Percentiles rank a stretch among this genome's conserved stretches.
Conservation (phyloP, 2,888 invertebrate species). For the Aelia acuminata region DNA sequence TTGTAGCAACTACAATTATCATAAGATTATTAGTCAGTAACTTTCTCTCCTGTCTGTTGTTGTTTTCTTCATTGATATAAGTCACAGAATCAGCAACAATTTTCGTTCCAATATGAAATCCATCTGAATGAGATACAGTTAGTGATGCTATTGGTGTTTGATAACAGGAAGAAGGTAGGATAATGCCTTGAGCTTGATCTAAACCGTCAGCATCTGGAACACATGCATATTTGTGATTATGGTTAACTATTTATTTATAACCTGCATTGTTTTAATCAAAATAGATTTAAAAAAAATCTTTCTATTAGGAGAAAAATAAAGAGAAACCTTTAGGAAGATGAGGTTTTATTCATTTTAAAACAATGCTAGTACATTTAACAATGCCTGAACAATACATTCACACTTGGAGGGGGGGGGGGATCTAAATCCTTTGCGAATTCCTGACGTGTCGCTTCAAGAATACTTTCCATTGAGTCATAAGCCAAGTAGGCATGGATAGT, state of each 20-base stretch:
- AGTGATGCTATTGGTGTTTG: background rate
- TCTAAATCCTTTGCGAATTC: too few relatives aligned
- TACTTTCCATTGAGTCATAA: too few relatives aligned
- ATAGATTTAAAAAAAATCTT: too few relatives aligned
- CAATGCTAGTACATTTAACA: too few relatives aligned
- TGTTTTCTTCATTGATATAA: constrained; percentile 30
- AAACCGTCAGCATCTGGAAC: constrained; percentile 30
- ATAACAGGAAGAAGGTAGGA: constrained; percentile 13
- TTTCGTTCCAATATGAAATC: constrained; percentile 40
- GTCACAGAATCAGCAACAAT: constrained; percentile 16
- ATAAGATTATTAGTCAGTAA: background rate
- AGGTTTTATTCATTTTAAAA: too few relatives aligned
- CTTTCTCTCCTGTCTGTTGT: background rate
- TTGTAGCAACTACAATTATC: constrained; percentile 5
- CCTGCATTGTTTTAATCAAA: too few relatives aligned
- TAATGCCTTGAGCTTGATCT: background rate
- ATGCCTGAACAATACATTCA: too few relatives aligned
- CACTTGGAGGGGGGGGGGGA: too few relatives aligned
- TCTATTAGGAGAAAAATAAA: too few relatives aligned
- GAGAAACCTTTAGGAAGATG: too few relatives aligned
- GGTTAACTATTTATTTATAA: background rate
- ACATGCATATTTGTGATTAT: background rate
- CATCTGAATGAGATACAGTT: constrained; percentile 8
- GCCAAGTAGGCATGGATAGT: too few relatives aligned
- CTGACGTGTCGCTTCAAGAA: too few relatives aligned